Conservation (phyloP, 1,140 invertebrate genomes). For the Drosophila kikkawai region DNA sequence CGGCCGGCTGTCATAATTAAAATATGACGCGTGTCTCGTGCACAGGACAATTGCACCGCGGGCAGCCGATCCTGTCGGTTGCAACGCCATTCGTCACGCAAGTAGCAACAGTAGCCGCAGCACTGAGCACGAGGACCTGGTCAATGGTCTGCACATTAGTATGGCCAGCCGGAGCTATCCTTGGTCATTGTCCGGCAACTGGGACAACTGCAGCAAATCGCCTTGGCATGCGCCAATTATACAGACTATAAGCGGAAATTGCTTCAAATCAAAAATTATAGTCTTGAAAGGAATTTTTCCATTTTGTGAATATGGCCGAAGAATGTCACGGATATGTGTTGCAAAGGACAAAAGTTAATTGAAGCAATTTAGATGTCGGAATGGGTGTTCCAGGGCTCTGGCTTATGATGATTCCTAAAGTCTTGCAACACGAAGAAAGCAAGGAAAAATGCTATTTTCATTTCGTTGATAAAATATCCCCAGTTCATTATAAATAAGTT, state of each 20-base stretch:
- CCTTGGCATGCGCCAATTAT: slow-evolving; percentile 52
- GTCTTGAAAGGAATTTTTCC: slow-evolving; percentile 7
- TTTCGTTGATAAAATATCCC: not conserved
- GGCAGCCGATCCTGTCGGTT: slow-evolving; percentile 42
- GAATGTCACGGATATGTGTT: slow-evolving; percentile 33
- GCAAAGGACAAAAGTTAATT: slow-evolving; percentile 41
- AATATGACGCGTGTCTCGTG: slow-evolving; percentile 82
- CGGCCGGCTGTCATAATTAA: slow-evolving; percentile 81
- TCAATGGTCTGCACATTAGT: slow-evolving; percentile 24
- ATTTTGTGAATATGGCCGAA: slow-evolving; percentile 3
- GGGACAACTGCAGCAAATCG: slow-evolving; percentile 56
- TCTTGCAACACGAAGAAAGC: not conserved
- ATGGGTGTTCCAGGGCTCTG: not conserved
- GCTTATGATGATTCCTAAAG: not conserved
- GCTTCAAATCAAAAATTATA: slow-evolving; percentile 51
- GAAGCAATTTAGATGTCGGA: slow-evolving; percentile 40
- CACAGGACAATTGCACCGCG: slow-evolving; percentile 65
- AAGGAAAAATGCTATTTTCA: no score
- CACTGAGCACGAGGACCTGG: slow-evolving; percentile 24
- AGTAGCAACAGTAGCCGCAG: slow-evolving; percentile 33
- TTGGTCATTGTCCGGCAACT: slow-evolving; percentile 49
- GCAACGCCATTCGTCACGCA: slow-evolving; percentile 56
- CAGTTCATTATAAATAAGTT: no score
- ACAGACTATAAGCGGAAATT: slow-evolving; percentile 61
- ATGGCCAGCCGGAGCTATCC: slow-evolving; percentile 13